Base-by-base conservation (phyloP, 2,888 invertebrate genomes). In the Ectropis crepuscularia region DNA sequence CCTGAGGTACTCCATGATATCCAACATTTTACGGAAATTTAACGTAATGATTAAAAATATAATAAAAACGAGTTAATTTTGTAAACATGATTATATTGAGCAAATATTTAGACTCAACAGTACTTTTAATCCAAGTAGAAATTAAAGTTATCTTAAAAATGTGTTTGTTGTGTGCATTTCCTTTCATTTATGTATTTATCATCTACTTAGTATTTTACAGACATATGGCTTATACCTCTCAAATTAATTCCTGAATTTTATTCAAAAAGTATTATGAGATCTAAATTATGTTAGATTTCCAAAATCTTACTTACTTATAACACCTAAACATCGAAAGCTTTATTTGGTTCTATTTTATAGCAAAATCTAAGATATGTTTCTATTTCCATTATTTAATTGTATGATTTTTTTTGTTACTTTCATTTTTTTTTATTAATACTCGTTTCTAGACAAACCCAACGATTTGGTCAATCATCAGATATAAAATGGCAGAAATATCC, bases 291-390 rank as follows among this genome's bases (percentile, higher is more conserved):
- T 9, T 36, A 5, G 37, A 39, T 57, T 62, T 62, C n/a, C 46
- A 57, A 63, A 61, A 53, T 47, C 36, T 60, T 67, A 68, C 65
- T 65, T 57, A 74, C 66, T 65, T 73, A 73, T 65, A 61, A 73
- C 71, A 63, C 67, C 74, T 79, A 81, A 79, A 55, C 80, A 80
- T 75, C 67, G 69, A 81, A 83, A 80, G 83, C 83, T 67, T 59
- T 43, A 63, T 51, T 65, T 49, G 53, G 16, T 42, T 53, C 51
- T 46, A 69, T 50, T 16, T 45, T 38, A 50, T 8, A 28, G 45
- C 36, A 12, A 49, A 11, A 7, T 42, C 6, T n/a, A 39, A 38
- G 11, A 9, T 8, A 12, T 11, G 5, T 10, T n/a, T 43, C n/a
- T 50, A 39, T 11, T 39, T 50, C 7, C 11, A 39, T 11, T 50